Evolutionary conservation across 2,888 invertebrate genomes (phyloP).

Genomic region (Furcula furcula): DNA sequence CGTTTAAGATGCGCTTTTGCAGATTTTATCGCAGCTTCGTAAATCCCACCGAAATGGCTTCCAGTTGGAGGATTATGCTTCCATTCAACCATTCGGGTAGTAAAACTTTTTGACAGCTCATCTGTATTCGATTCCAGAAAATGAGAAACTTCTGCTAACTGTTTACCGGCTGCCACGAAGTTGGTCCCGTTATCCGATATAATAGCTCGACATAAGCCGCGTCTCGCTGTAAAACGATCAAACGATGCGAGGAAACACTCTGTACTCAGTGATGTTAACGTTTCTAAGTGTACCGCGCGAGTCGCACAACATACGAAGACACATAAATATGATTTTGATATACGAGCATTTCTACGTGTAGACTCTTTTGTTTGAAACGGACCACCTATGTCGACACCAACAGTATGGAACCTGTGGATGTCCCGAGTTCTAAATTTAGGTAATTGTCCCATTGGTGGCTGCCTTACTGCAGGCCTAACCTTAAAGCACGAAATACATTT

Average conservation of each 20-base stretch:
- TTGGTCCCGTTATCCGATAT: constrained; percentile 16
- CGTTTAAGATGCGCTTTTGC: constrained; percentile 13
- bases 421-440: constrained; percentile 2
- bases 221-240: constrained; percentile 11
- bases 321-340: constrained; percentile 18
- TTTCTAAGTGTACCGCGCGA: constrained; percentile 21
- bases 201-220: constrained; percentile 8
- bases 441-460: constrained; percentile 10
- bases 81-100: neutral
- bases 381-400: constrained; percentile 10
- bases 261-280: constrained; percentile 3
- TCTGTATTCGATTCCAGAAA: neutral
- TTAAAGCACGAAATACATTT: constrained; percentile 10
- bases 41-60: constrained; percentile 14
- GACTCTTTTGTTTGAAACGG: constrained; percentile 4
- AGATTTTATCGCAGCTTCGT: constrained; percentile 15
- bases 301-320: constrained; percentile 31
- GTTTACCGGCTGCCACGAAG: constrained; percentile 10
- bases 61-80: constrained; percentile 2
- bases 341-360: constrained; percentile 13
- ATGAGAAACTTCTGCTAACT: constrained; percentile 9
- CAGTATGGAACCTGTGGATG: constrained; percentile 3
- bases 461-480: constrained; percentile 1
- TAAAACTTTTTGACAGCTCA: neutral
- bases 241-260: constrained; percentile 14